Conservation (phyloP, 2,797 vertebrate genomes). For the Mus minutoides region DNA sequence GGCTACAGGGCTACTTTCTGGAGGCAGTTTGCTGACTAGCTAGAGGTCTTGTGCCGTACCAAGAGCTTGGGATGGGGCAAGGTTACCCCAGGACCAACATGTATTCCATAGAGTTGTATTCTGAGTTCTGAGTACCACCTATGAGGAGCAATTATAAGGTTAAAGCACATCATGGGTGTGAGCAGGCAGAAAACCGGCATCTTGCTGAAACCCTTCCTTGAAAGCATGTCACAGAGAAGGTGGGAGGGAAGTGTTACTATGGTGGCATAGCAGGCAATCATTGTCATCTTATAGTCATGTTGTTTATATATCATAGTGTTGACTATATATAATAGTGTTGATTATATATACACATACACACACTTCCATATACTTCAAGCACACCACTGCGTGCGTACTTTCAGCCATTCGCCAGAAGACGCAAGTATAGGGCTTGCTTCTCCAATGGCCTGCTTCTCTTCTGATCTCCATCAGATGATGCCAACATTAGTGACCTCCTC, state of each 20-base stretch:
- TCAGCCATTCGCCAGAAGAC: neutral
- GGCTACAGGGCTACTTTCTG: neutral
- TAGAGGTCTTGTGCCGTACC: neutral
- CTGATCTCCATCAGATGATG: neutral
- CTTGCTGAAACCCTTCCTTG: accelerated
- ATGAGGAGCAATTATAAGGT: neutral
- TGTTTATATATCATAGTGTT: neutral
- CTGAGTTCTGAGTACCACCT: neutral
- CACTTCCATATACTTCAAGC: neutral
- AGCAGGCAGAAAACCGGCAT: neutral
- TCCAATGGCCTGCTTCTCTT: neutral
- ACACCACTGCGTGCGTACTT: no score
- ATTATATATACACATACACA: neutral
- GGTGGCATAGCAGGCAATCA: neutral
- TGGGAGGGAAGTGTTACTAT: neutral
- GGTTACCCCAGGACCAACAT: neutral
- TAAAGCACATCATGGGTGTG: neutral
- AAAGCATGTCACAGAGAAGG: neutral
- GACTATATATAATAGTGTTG: neutral
- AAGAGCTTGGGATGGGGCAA: neutral
- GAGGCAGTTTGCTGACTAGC: neutral
- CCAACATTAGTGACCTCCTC: neutral
- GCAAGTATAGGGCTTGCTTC: neutral
- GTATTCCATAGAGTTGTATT: neutral
- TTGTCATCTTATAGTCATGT: neutral